Evolutionary conservation across 1,140 invertebrate genomes (phyloP).

Genomic region (Odontomachus brunneus): DNA sequence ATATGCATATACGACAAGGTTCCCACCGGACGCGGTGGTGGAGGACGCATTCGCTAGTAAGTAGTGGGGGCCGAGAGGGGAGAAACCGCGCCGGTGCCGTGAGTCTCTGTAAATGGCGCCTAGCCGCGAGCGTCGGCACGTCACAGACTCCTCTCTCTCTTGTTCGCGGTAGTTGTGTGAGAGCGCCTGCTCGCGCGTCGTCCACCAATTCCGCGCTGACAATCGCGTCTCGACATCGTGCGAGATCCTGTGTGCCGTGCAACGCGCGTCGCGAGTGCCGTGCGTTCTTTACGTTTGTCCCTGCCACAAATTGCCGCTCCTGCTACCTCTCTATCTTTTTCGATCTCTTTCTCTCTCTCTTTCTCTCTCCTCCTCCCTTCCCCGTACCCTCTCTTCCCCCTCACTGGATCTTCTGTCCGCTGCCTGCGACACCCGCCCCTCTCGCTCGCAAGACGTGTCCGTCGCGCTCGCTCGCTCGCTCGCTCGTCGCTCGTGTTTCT

Average conservation of each 20-base stretch:
- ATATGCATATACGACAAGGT: neutral
- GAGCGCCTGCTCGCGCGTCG: slow-evolving; percentile 26
- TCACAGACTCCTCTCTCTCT: slow-evolving; percentile 64
- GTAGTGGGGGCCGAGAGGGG: neutral
- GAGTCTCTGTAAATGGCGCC: slow-evolving; percentile 79
- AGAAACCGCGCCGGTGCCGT: slow-evolving; percentile 55
- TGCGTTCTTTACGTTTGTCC: neutral
- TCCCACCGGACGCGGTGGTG: neutral
- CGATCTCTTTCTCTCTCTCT: neutral
- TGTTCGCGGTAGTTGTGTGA: slow-evolving; percentile 37
- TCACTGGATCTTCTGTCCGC: slow-evolving; percentile 2
- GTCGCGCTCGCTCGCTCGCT: slow-evolving; percentile 9
- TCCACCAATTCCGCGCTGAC: slow-evolving; percentile 6
- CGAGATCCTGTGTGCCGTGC: neutral
- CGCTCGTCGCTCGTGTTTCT: slow-evolving; percentile 2
- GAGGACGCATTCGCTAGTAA: neutral
- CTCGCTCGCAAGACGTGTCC: slow-evolving; percentile 26
- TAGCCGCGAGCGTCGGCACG: slow-evolving; percentile 71
- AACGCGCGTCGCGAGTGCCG: slow-evolving; percentile 27
- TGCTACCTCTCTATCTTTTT: neutral
- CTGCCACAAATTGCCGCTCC: neutral
- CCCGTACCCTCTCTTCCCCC: neutral
- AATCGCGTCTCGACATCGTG: neutral
- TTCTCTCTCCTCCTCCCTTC: neutral
- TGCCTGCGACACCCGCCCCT: neutral